Evolutionary conservation across 2,888 invertebrate genomes (phyloP).

Genomic region (Teinopalpus imperialis): DNA sequence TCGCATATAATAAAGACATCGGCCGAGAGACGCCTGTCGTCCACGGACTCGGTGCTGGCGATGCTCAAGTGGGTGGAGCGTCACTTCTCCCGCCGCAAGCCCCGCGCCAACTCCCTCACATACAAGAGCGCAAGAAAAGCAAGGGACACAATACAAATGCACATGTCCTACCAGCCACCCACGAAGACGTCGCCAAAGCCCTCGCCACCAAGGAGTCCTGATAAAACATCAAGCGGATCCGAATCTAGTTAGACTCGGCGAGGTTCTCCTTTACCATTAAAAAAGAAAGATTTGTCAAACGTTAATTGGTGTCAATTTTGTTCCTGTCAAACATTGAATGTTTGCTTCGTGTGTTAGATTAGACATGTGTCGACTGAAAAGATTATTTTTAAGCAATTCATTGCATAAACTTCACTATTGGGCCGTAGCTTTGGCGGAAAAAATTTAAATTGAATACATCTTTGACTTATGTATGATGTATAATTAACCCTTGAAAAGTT

Average conservation of each 20-base stretch:
- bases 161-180: slow-evolving; percentile 85
- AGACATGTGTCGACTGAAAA: slow-evolving; percentile 24
- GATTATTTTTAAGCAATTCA: slow-evolving; percentile 21
- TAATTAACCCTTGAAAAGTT: no score
- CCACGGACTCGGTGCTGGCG: slow-evolving; percentile 93
- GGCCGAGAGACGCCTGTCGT: slow-evolving; percentile 92
- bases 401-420: not conserved
- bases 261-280: not conserved
- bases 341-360: slow-evolving; percentile 25
- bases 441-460: no score
- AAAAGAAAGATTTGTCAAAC: slow-evolving; percentile 18
- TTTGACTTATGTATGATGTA: no score
- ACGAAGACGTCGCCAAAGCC: slow-evolving; percentile 54
- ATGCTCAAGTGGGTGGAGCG: slow-evolving; percentile 95
- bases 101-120: slow-evolving; percentile 85
- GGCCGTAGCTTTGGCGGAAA: slow-evolving; percentile 9
- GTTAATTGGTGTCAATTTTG: slow-evolving; percentile 19
- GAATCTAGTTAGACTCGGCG: slow-evolving; percentile 63
- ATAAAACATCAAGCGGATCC: slow-evolving; percentile 61
- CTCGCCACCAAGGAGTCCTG: slow-evolving; percentile 50
- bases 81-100: slow-evolving; percentile 90
- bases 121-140: slow-evolving; percentile 82
- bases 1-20: slow-evolving; percentile 93
- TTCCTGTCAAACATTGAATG: slow-evolving; percentile 24
- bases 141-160: slow-evolving; percentile 88